Evolutionary conservation across 2,888 invertebrate genomes (phyloP).

Genomic region (Lycia hirtaria): DNA sequence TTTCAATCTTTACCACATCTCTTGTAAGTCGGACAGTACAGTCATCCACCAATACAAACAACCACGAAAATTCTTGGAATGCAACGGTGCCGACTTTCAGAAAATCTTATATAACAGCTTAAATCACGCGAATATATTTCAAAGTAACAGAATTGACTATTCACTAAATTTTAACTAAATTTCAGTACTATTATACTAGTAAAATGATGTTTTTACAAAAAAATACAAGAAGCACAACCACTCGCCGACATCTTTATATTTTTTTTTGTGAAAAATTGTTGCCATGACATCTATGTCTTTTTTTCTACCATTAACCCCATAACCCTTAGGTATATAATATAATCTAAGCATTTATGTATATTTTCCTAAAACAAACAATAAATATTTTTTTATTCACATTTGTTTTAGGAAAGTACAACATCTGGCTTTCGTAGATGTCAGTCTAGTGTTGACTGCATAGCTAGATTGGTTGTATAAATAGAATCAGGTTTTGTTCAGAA

Average conservation of each 20-base stretch:
- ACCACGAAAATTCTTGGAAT: constrained; percentile 65
- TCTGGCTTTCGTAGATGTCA: too few species aligned
- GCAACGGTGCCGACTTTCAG: constrained; percentile 58
- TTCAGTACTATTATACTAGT: constrained; percentile 2
- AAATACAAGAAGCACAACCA: constrained; percentile 69
- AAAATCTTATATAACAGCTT: constrained; percentile 22
- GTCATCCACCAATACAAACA: constrained; percentile 76
- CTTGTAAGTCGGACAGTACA: constrained; percentile 65
- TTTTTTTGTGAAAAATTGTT: constrained; percentile 15
- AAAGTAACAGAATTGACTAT: constrained; percentile 4
- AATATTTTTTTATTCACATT: too few species aligned
- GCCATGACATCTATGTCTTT: neutral
- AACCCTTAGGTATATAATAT: too few species aligned
- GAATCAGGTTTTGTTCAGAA: too few species aligned
- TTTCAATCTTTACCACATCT: constrained; percentile 73
- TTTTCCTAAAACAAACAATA: too few species aligned
- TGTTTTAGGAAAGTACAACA: too few species aligned
- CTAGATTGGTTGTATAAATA: too few species aligned
- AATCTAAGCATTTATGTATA: too few species aligned
- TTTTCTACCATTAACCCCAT: neutral
- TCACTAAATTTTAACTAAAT: constrained; percentile 8
- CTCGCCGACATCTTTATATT: constrained; percentile 69
- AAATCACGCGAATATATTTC: neutral
- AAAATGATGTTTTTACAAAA: constrained; percentile 46
- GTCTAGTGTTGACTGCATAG: too few species aligned